Percentiles rank a stretch among this genome's conserved stretches.
These are phyloP conservation scores for Epinephelus lanceolatus DNA, from an alignment of 2,113 vertebrate species.

Conservation along the genomic window DNA sequence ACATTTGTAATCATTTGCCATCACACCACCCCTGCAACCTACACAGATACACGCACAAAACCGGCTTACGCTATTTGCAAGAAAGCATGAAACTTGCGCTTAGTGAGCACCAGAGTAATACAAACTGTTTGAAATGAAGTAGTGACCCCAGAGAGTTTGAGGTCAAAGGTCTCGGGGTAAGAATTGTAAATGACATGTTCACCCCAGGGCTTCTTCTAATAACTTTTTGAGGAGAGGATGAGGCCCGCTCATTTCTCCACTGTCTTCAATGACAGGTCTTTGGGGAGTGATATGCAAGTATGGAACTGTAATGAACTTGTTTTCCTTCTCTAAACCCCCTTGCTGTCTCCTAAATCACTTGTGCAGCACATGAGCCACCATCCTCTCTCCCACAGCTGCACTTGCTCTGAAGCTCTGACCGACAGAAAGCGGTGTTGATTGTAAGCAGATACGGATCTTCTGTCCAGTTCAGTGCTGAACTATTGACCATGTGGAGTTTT, in stretches of 20 bases:
- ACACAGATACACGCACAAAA: constrained; percentile 68
- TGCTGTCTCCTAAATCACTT: constrained; percentile 85
- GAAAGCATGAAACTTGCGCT: constrained; percentile 74
- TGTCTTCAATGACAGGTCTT: constrained; percentile 78
- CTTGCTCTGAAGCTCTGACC: constrained; percentile 60
- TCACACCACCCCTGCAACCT: constrained; percentile 74
- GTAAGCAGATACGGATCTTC: constrained; percentile 60
- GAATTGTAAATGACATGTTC: constrained; percentile 83
- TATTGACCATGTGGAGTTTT: constrained; percentile 30
- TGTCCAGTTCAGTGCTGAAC: constrained; percentile 34
- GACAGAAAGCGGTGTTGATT: constrained; percentile 61
- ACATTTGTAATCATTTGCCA: constrained; percentile 83
- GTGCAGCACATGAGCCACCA: constrained; percentile 68
- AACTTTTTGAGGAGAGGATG: constrained; percentile 75
- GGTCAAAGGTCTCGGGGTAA: constrained; percentile 79
- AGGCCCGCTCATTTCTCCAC: constrained; percentile 79
- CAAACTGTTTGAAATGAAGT: constrained; percentile 80
- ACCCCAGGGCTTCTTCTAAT: constrained; percentile 80
- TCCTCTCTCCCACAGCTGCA: constrained; percentile 76
- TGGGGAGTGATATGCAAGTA: constrained; percentile 84
- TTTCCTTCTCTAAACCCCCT: constrained; percentile 79
- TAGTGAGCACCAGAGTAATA: constrained; percentile 60
- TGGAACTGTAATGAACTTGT: constrained; percentile 86
- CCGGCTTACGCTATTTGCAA: constrained; percentile 66
- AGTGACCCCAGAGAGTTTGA: constrained; percentile 73